Percentiles rank a stretch among this genome's conserved stretches.
Evolutionary conservation across 2,113 vertebrate genomes (phyloP).

Genomic region (Macroglossus sobrinus): DNA sequence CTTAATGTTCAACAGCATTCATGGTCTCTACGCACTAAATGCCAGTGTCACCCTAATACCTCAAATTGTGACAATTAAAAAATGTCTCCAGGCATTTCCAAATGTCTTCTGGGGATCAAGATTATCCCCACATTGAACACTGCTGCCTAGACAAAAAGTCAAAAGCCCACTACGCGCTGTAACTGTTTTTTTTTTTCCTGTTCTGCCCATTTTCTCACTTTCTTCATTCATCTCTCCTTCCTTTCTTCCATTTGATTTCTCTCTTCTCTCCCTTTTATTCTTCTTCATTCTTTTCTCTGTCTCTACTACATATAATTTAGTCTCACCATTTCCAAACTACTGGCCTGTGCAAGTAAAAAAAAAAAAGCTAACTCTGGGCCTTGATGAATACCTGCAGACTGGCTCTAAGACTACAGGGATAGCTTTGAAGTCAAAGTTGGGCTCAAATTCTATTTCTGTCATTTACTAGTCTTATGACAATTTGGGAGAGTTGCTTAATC

Average conservation of each 20-base stretch:
- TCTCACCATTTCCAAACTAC: neutral
- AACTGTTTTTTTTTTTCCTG: neutral
- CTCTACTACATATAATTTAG: neutral
- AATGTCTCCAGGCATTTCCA: neutral
- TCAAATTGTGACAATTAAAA: neutral
- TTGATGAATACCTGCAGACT: neutral
- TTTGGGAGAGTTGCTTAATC: neutral
- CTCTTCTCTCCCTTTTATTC: neutral
- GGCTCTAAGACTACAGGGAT: neutral
- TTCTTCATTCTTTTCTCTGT: neutral
- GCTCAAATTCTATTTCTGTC: neutral
- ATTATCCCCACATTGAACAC: neutral
- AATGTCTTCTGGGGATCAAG: neutral
- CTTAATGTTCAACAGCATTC: neutral
- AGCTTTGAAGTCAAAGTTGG: neutral
- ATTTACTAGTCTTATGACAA: neutral
- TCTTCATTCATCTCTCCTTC: neutral
- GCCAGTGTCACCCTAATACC: too few species aligned
- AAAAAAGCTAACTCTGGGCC: neutral
- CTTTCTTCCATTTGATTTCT: neutral
- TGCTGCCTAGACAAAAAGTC: neutral
- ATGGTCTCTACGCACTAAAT: neutral
- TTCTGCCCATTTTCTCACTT: neutral
- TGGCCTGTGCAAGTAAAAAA: neutral
- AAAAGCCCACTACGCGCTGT: neutral